These are phyloP conservation scores for Xerus inauris DNA, from an alignment of 2,113 vertebrate species.

Conservation along the genomic window DNA sequence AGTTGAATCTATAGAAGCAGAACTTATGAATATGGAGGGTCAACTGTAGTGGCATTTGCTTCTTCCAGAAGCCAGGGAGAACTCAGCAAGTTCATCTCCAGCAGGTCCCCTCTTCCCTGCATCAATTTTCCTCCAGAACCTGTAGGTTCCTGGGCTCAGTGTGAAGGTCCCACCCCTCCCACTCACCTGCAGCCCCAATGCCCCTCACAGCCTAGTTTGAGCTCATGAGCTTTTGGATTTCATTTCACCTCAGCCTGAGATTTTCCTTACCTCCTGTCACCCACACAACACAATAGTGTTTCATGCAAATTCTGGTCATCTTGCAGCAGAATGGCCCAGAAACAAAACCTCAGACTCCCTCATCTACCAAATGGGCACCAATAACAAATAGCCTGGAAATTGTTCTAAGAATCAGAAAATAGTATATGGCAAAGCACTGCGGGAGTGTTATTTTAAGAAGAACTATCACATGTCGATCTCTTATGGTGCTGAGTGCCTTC, in stretches of 20 bases:
- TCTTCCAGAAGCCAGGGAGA: background rate
- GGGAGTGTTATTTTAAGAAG: background rate
- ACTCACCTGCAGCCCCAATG: background rate
- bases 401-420: background rate
- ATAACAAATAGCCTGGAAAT: background rate
- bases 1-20: background rate
- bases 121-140: background rate
- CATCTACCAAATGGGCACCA: background rate
- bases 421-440: background rate
- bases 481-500: background rate
- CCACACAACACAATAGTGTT: background rate
- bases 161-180: background rate
- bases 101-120: too few species aligned
- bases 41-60: background rate
- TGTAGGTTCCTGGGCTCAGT: background rate
- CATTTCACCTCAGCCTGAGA: background rate
- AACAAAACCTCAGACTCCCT: background rate
- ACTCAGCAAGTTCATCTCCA: too few species aligned
- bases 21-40: background rate
- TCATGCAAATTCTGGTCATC: background rate
- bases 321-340: background rate
- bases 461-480: background rate
- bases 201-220: background rate
- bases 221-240: background rate
- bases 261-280: background rate